Evolutionary conservation across 2,888 invertebrate species (phyloP), one percentile per base, ranked within the genome.

Genomic region (Drosophila koepferae): DNA sequence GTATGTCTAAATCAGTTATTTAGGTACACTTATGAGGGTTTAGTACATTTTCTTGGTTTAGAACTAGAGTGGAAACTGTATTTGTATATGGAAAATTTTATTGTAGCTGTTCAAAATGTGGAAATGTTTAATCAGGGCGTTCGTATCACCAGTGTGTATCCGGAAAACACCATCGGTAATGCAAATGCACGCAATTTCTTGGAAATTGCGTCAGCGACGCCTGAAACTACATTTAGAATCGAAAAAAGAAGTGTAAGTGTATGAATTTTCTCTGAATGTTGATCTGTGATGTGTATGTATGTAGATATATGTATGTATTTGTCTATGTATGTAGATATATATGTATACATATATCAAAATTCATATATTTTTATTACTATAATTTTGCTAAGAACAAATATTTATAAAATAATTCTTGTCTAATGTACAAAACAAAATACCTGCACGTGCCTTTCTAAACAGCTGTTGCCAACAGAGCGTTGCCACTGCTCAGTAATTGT

Each of bases 401-500:
- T n/a, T n/a, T 48, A 10, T n/a, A 28, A 20, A 31, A 12, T 18
- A 18, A 14, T 38, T 31, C 20, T 38, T 20, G 20, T 48, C 7
- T 4, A 41, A 62, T 18, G 2, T 2, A 34, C 44, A 56, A n/a
- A 18, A 40, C 2, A 56, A 54, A 48, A 46, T 31, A 46, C 36
- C 9, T 31, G 31, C 77, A 77, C 63, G 63, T 67, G 72, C 18
- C 38, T 56, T 12, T 23, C 14, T 9, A 28, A 62, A 58, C 77
- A 77, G 77, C 77, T 72, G 75, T 38, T 56, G 14, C 8, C 0
- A 28, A n/a, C 28, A 4, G 2, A 31, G 64, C 54, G 77, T 53
- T 76, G 72, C 75, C 75, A 76, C 44, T 3, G 8, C 0, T 2
- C 4, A 34, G 7, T 6, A 16, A 2, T 2, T 18, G 14, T 18